Percentiles rank a stretch among this genome's conserved stretches.
Evolutionary conservation across 1,140 invertebrate genomes (phyloP).

Genomic region (Phymorhynchus buccinoides): DNA sequence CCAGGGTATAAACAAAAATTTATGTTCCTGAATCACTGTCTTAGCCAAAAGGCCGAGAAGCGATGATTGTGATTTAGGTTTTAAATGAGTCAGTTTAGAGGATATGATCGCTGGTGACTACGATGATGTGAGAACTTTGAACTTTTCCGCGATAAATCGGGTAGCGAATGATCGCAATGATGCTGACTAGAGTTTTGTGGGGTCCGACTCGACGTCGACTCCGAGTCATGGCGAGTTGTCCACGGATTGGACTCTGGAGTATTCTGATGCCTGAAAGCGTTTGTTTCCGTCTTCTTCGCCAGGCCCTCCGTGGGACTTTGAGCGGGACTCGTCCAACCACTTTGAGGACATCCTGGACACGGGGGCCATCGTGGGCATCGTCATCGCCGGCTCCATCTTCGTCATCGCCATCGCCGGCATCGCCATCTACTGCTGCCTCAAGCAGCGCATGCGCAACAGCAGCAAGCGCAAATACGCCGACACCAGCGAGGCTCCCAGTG

Average conservation of each 20-base stretch:
- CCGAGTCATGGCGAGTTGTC: too few relatives aligned
- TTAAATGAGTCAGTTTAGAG: too few relatives aligned
- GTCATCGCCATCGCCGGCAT: conserved; percentile 45
- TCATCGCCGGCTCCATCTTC: conserved; percentile 45
- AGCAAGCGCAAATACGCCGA: conserved; percentile 25
- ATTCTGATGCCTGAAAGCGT: neutral
- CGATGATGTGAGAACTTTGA: too few relatives aligned
- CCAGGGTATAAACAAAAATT: too few relatives aligned
- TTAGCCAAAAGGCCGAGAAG: too few relatives aligned
- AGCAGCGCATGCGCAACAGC: conserved; percentile 26
- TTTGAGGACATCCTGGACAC: conserved; percentile 25
- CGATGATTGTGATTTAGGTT: too few relatives aligned
- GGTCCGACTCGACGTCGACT: too few relatives aligned
- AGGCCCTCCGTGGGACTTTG: neutral
- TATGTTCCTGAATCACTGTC: too few relatives aligned
- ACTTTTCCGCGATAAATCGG: too few relatives aligned
- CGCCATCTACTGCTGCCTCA: conserved; percentile 48
- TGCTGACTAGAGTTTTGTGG: too few relatives aligned
- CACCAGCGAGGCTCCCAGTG: conserved; percentile 36
- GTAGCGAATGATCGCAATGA: too few relatives aligned
- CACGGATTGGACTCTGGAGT: neutral
- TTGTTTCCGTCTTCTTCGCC: neutral
- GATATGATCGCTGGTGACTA: too few relatives aligned
- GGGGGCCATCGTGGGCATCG: conserved; percentile 49
- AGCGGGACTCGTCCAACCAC: neutral